Base-by-base conservation (phyloP, 1,140 invertebrate species). In the Ceratosolen solmsi region DNA sequence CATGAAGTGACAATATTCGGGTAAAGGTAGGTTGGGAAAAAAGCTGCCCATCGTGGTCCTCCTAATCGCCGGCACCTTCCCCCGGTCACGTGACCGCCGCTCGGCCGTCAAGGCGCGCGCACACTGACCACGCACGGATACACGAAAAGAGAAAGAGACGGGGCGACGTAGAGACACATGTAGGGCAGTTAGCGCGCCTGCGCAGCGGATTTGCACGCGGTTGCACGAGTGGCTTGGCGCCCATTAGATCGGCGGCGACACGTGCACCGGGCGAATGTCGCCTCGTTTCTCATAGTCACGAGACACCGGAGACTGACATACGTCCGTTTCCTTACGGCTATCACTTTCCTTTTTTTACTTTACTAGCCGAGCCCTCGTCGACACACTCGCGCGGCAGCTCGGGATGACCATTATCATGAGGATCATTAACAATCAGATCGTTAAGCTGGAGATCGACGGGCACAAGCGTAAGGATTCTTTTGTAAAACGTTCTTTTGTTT, bases 321-420 rank as follows among this genome's bases (percentile, higher is more conserved):
- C 20, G 13, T 22, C 51, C 51, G 51, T 3, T 11, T 4, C 51
- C 41, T 13, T 13, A 46, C 41, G 5, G 41, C 41, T 13, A 46
- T 46, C 13, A 13, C 5, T 46, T 46, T 46, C 13, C 13, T 7
- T 46, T 46, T 46, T 7, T 46, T 13, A 13, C 41, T 46, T 46
- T 46, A 13, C 41, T 46, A 58, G 4, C 17, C 30, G 63, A 33
- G 33, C 63, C 7, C 30, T 30, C 30, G n/a, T 15, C 60, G n/a
- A n/a, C n/a, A 4, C 60, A 63, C 3, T 30, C 60, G n/a, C n/a
- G 60, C 60, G 2, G 2, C 54, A 5, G 54, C n/a, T 20, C 4
- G 33, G 25, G 20, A 84, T 84, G 83, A 77, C 71, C 3, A 84
- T 84, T 15, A 60, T 74, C 71, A 84, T 84, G 83, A 82, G 30